Evolutionary conservation across 2,113 vertebrate genomes (phyloP).

Genomic region (Carassius gibelio): DNA sequence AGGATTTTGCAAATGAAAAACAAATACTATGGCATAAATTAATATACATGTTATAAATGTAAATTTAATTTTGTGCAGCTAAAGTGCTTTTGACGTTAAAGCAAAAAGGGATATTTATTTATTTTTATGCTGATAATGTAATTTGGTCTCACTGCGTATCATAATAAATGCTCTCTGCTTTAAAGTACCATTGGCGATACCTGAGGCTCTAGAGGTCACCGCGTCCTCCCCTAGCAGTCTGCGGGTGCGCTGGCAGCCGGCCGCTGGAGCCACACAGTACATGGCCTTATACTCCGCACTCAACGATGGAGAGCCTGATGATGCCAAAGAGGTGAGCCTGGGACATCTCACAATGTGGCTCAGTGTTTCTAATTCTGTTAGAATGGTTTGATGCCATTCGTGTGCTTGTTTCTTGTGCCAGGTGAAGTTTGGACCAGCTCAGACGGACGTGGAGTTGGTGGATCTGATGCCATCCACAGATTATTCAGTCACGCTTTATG

Average conservation of each 20-base stretch:
- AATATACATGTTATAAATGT: not conserved
- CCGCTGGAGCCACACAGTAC: constrained; percentile 82
- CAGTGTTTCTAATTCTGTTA: not conserved
- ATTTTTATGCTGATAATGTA: not conserved
- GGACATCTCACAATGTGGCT: not conserved
- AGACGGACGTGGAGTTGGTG: constrained; percentile 78
- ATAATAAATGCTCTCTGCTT: not conserved
- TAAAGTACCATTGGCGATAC: constrained; percentile 80
- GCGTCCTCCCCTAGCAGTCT: constrained; percentile 81
- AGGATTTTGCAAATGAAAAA: not conserved
- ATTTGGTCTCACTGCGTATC: not conserved
- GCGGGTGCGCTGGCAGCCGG: constrained; percentile 81
- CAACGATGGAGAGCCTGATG: constrained; percentile 74
- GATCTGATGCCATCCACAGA: constrained; percentile 80
- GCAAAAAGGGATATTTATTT: not conserved
- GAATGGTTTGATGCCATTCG: not conserved
- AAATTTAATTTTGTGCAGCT: not conserved
- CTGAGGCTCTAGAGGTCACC: constrained; percentile 75
- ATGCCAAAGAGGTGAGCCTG: constrained; percentile 76
- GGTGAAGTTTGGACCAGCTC: constrained; percentile 80
- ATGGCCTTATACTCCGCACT: constrained; percentile 83
- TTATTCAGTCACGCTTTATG: constrained; percentile 85
- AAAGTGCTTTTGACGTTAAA: not conserved
- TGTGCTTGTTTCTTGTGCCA: constrained; percentile 58
- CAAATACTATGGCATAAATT: not conserved